phyloP scores from a whole-genome alignment of 1,140 invertebrate genomes.

The Aphaenogaster rudis region DNA sequence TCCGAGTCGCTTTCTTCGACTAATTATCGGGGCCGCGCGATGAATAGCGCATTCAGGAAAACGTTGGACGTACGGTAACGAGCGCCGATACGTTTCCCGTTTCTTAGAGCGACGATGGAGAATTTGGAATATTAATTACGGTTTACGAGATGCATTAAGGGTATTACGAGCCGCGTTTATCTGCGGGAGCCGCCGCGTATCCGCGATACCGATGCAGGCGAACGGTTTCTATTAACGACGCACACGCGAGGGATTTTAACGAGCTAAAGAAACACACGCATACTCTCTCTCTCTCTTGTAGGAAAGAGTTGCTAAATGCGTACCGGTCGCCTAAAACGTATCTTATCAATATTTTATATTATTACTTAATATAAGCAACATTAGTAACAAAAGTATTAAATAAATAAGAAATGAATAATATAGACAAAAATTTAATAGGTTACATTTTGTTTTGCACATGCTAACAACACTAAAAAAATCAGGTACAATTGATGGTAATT shows the following conservation, averaged over 20 bases:
- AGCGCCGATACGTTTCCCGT: conserved; percentile 46
- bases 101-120: conserved; percentile 18
- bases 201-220: conserved; percentile 5
- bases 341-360: too few relatives aligned
- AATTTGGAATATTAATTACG: conserved; percentile 56
- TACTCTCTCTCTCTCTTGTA: neutral
- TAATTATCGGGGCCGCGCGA: conserved; percentile 50
- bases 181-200: neutral
- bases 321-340: too few relatives aligned
- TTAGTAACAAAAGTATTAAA: too few relatives aligned
- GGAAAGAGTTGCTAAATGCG: too few relatives aligned
- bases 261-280: conserved; percentile 1
- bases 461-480: too few relatives aligned
- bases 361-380: too few relatives aligned
- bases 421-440: too few relatives aligned
- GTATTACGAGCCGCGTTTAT: conserved; percentile 5
- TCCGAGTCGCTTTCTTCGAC: conserved; percentile 41
- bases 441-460: too few relatives aligned
- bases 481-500: too few relatives aligned
- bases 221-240: conserved; percentile 35
- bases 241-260: conserved; percentile 28
- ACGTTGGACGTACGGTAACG: conserved; percentile 22
- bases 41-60: conserved; percentile 54
- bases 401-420: too few relatives aligned
- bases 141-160: conserved; percentile 9